phyloP scores from a whole-genome alignment of 2,888 invertebrate genomes.

The Polia nebulosa region DNA sequence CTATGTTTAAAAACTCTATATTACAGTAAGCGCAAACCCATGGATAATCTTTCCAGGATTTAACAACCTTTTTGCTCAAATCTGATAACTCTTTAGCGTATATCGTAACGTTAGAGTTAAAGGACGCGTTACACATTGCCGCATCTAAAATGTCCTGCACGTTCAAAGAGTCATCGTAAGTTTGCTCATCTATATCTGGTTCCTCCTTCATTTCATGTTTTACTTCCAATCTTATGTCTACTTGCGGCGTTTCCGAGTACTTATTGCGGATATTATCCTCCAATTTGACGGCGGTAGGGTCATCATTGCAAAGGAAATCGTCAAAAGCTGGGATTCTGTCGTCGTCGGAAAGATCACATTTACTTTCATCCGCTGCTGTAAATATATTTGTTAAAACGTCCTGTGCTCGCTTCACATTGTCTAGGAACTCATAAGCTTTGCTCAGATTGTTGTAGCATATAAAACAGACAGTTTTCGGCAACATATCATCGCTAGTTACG shows the following conservation, averaged over 20 bases:
- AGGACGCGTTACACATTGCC: conserved; percentile 75
- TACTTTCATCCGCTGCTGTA: conserved; percentile 63
- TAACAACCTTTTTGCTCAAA: conserved; percentile 72
- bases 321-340: conserved; percentile 76
- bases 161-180: conserved; percentile 70
- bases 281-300: conserved; percentile 64
- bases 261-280: conserved; percentile 56
- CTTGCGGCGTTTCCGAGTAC: not conserved
- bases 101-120: conserved; percentile 73
- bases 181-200: conserved; percentile 63
- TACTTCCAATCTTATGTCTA: conserved; percentile 67
- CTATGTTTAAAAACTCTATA: conserved; percentile 82
- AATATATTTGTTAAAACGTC: conserved; percentile 73
- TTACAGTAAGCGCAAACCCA: conserved; percentile 85
- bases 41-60: conserved; percentile 84
- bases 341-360: conserved; percentile 76
- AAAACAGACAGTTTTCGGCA: conserved; percentile 60
- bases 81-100: conserved; percentile 82
- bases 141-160: conserved; percentile 83
- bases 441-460: conserved; percentile 50
- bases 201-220: conserved; percentile 83
- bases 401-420: conserved; percentile 55
- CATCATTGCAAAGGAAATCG: conserved; percentile 72
- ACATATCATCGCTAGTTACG: conserved; percentile 70
- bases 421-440: conserved; percentile 56